phyloP scores from a whole-genome alignment of 2,113 vertebrate genomes.

The Brachyhypopomus gauderio region DNA sequence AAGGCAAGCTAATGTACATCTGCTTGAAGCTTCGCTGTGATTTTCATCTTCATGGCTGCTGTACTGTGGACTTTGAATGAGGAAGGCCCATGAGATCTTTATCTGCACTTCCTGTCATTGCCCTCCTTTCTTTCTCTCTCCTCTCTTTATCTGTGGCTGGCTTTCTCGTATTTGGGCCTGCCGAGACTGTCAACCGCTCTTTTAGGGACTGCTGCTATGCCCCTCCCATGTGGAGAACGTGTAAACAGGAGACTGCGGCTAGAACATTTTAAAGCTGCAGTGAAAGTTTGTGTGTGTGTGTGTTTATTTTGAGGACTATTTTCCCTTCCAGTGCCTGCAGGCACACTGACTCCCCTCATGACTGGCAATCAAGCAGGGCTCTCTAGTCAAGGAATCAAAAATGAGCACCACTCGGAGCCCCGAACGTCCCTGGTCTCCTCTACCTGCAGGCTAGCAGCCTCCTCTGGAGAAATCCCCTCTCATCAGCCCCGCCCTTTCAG shows the following conservation, averaged over 20 bases:
- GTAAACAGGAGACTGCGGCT: neutral
- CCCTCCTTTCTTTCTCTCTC: neutral
- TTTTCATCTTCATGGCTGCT: neutral
- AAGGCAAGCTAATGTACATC: neutral
- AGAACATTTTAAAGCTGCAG: constrained; percentile 2
- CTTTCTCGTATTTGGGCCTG: neutral
- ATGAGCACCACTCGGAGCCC: constrained; percentile 46
- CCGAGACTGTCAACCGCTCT: neutral
- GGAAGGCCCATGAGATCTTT: no score
- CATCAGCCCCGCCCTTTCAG: constrained; percentile 39
- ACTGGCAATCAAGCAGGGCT: constrained; percentile 65
- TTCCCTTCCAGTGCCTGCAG: constrained; percentile 48
- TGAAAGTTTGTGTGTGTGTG: constrained; percentile 32
- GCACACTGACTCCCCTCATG: constrained; percentile 56
- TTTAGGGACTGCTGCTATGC: neutral
- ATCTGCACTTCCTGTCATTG: no score
- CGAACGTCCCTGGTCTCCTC: constrained; percentile 46
- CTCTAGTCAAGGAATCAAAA: constrained; percentile 59
- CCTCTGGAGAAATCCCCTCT: constrained; percentile 53
- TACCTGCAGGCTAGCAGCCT: constrained; percentile 48
- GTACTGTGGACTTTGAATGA: neutral
- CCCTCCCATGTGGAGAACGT: constrained; percentile 31
- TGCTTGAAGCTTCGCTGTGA: neutral
- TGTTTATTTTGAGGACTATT: constrained; percentile 16
- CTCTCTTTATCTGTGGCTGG: neutral